Conservation (phyloP, 2,113 vertebrate species). For the Syngnathoides biaculeatus region DNA sequence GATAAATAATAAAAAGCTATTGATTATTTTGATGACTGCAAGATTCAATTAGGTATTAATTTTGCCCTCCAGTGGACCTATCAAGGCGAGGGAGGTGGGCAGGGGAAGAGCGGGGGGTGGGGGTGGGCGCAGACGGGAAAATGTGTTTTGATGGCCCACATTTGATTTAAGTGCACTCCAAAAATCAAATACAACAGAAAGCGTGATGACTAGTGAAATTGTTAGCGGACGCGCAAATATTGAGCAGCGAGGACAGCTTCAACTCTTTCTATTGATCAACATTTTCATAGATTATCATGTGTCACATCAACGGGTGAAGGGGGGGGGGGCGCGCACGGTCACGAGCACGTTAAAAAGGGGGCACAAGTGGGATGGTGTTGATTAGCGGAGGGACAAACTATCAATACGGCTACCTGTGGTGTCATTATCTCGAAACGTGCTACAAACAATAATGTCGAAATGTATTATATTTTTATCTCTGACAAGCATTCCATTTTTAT, state of each 20-base stretch:
- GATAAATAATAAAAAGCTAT: conserved; percentile 99
- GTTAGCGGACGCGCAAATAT: conserved; percentile 94
- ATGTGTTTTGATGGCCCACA: conserved; percentile 88
- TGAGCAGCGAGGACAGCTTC: conserved; percentile 95
- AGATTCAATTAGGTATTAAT: conserved; percentile 99
- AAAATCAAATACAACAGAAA: conserved; percentile 77
- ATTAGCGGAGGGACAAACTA: conserved; percentile 11
- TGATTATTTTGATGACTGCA: conserved; percentile 99
- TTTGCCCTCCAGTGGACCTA: conserved; percentile 99
- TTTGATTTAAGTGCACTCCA: conserved; percentile 93
- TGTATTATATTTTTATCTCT: background rate
- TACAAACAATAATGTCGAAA: background rate
- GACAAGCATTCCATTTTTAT: too few species aligned
- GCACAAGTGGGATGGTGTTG: conserved; percentile 44
- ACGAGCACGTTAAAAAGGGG: conserved; percentile 90
- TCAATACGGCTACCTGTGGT: background rate
- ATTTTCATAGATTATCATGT: conserved; percentile 99
- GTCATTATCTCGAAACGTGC: background rate
- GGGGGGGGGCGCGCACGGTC: conserved; percentile 74
- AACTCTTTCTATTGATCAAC: conserved; percentile 99
- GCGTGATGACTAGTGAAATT: conserved; percentile 96
- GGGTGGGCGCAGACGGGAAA: conserved; percentile 83
- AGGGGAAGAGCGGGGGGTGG: conserved; percentile 29
- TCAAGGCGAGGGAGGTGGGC: conserved; percentile 93
- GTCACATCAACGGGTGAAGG: conserved; percentile 88